Percentiles rank a stretch among this genome's conserved stretches.
Evolutionary conservation across 2,113 vertebrate species (phyloP).

Genomic region (Tympanuchus pallidicinctus): DNA sequence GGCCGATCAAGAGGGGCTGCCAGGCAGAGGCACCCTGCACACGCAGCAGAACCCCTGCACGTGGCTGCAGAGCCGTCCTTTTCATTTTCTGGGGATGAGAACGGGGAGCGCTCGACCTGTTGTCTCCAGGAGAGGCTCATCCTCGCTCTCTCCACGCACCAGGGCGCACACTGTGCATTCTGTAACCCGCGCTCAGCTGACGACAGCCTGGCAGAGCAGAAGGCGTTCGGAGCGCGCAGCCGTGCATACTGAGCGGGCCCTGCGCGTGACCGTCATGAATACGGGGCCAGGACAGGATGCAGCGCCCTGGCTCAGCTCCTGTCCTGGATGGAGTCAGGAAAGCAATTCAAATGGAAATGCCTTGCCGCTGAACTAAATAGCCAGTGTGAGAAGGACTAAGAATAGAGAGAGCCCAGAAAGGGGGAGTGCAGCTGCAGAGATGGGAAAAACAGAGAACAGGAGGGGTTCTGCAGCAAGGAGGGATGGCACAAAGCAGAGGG

Average conservation of each 20-base stretch:
- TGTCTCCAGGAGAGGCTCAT: fast-evolving
- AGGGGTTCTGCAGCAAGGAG: not conserved
- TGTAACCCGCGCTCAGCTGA: not conserved
- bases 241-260: not conserved
- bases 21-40: not conserved
- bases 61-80: not conserved
- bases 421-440: constrained; percentile 33
- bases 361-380: not conserved
- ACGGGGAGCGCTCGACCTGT: fast-evolving
- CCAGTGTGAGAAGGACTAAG: not conserved
- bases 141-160: fast-evolving
- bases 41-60: not conserved
- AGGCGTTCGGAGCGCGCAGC: not conserved
- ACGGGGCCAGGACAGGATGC: not conserved
- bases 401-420: not conserved
- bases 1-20: not conserved
- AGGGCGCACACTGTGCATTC: fast-evolving
- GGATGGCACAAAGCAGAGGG: not conserved
- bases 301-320: not conserved
- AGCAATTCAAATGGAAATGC: constrained; percentile 51
- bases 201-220: not conserved
- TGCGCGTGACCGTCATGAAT: not conserved
- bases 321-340: not conserved
- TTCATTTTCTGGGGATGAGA: not conserved
- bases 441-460: not conserved